phyloP scores from a whole-genome alignment of 1,140 invertebrate genomes.

The Temnothorax nylanderi region DNA sequence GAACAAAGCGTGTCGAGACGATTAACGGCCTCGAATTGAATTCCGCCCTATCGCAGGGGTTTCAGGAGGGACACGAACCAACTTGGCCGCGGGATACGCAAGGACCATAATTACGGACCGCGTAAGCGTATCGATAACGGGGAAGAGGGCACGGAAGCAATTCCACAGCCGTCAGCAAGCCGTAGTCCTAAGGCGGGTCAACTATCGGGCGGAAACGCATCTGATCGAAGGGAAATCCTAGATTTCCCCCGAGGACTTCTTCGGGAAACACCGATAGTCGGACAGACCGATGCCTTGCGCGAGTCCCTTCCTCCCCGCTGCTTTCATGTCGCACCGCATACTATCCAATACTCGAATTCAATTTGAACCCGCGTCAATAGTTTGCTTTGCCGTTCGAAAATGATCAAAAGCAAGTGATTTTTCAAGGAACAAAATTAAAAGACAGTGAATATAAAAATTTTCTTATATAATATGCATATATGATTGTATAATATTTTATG shows the following conservation, averaged over 20 bases:
- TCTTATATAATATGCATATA: not conserved
- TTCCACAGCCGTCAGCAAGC: conserved; percentile 58
- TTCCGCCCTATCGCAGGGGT: conserved; percentile 24
- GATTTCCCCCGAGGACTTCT: conserved; percentile 71
- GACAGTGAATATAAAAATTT: not conserved
- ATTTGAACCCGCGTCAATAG: conserved; percentile 46
- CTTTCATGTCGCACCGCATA: conserved; percentile 53
- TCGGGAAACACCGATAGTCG: conserved; percentile 33
- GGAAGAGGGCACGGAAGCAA: conserved; percentile 42
- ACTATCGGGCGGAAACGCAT: conserved; percentile 51
- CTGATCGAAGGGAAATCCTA: conserved; percentile 62
- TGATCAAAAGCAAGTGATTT: not conserved
- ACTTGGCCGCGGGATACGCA: conserved; percentile 14
- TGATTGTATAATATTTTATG: not conserved
- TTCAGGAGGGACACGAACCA: not conserved
- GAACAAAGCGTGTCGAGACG: conserved; percentile 58
- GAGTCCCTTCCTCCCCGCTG: conserved; percentile 29
- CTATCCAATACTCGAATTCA: conserved; percentile 61
- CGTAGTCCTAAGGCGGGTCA: conserved; percentile 46
- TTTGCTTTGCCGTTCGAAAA: conserved; percentile 29
- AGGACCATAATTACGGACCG: conserved; percentile 56
- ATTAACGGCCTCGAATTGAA: conserved; percentile 58
- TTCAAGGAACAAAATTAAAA: not conserved
- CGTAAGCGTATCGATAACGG: conserved; percentile 42
- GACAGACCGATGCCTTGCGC: conserved; percentile 20